A percentile compares a stretch with the other conserved stretches of the same genome.
Conservation (phyloP, 2,113 vertebrate species). For the Epinephelus lanceolatus region DNA sequence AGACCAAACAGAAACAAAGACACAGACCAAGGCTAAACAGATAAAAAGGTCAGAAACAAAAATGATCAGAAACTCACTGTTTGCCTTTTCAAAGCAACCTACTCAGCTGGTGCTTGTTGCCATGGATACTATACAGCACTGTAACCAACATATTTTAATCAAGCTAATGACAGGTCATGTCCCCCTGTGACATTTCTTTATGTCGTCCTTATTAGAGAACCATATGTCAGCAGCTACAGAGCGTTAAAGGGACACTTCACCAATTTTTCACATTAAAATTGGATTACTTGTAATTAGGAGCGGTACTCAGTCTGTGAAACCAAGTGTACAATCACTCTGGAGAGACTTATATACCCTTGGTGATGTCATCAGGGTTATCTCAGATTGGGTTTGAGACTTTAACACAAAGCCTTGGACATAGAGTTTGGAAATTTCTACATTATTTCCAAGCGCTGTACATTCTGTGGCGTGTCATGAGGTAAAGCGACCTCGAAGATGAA, state of each 20-base stretch:
- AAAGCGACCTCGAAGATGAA: not conserved
- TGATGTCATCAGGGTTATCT: not conserved
- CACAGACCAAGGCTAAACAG: not conserved
- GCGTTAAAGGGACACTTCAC: not conserved
- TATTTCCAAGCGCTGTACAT: not conserved
- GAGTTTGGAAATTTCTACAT: not conserved
- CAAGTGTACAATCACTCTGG: not conserved
- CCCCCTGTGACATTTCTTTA: constrained; percentile 29
- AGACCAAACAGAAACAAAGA: not conserved
- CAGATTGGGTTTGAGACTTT: not conserved
- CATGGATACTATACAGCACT: constrained; percentile 20
- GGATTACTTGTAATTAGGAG: not conserved
- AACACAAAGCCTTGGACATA: not conserved
- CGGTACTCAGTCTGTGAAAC: not conserved
- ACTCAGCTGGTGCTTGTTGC: constrained; percentile 6
- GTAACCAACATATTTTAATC: constrained; percentile 7
- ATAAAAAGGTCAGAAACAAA: not conserved
- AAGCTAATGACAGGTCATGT: constrained; percentile 30
- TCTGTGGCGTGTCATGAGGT: not conserved
- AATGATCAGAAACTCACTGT: constrained; percentile 16
- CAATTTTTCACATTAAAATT: not conserved
- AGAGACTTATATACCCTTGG: not conserved
- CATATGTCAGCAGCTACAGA: not conserved
- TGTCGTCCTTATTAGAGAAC: not conserved
- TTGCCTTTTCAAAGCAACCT: constrained; percentile 1